Evolutionary conservation across 2,113 vertebrate species (phyloP), one percentile per base, ranked within the genome.

Genomic region (Toxotes jaculatrix): DNA sequence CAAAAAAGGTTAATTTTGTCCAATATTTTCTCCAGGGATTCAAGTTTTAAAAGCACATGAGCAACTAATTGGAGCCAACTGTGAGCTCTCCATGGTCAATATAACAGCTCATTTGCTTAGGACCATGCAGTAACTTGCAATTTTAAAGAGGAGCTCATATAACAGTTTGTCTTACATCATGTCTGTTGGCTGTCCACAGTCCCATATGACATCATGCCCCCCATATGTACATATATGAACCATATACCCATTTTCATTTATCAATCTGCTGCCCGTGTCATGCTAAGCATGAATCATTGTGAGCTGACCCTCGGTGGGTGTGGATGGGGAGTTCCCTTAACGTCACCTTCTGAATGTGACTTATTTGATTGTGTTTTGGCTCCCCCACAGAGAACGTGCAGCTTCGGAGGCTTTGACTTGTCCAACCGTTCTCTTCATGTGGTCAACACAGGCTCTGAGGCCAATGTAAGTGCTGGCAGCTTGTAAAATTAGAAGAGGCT

Each of bases 331-430:
- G 49, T 21, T 66, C 49, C 47, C 82, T 21, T 65, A 63, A 51
- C 17, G 7, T 64, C 69, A 70, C 76, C 67, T 61, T 65, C 3
- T 71, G n/a, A 73, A 42, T 62, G 72, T 77, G 63, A 80, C 88
- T 88, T 61, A 74, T 66, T 70, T 79, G 40, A 88, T 82, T 88
- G 63, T 87, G 69, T 86, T 91, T 86, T 86, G 68, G 27, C 77
- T 66, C 36, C 72, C 73, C 70, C 64, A 34, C 96, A 99, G 98
- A 98, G 98, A 93, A 99, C 98, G 16, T 99, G 98, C 91, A 99
- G 98, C 90, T 99, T 99, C 64, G 98, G 98, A 87, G 98, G 98
- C 62, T 99, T 99, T 75, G 98, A 99, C 94, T 89, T 99, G 95
- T 96, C 97, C 55, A 99, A 98, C 91, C 96, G 98, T 17, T 96